Percentiles rank a stretch among this genome's conserved stretches.
Conservation (phyloP, 2,113 vertebrate genomes). For the Ginglymostoma cirratum region DNA sequence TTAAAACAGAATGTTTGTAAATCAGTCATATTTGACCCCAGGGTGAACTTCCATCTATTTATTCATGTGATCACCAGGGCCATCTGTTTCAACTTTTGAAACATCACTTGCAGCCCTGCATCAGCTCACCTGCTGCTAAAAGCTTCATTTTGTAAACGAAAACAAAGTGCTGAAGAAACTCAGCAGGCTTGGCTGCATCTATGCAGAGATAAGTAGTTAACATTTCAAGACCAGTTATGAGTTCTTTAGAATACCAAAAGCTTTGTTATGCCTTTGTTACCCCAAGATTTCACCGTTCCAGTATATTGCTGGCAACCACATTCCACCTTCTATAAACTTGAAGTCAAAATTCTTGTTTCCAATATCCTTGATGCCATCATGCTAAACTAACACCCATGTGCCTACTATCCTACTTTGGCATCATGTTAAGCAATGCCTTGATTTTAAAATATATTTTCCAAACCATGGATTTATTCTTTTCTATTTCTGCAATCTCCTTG, state of each 20-base stretch:
- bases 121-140: background rate
- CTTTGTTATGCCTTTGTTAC: background rate
- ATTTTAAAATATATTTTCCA: background rate
- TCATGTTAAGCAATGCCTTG: no score
- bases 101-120: background rate
- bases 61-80: background rate
- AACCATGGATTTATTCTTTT: background rate
- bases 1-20: background rate
- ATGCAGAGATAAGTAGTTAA: no score
- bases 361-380: background rate
- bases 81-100: background rate
- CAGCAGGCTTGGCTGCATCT: no score
- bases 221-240: no score
- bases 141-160: no score
- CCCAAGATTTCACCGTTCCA: background rate
- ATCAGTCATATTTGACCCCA: background rate
- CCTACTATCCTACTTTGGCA: background rate
- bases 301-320: background rate
- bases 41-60: background rate
- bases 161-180: no score
- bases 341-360: background rate
- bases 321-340: background rate
- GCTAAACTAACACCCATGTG: background rate
- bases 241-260: background rate
- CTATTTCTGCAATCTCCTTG: background rate